Percentiles rank a stretch among this genome's conserved stretches.
phyloP scores from a whole-genome alignment of 2,113 vertebrate genomes.

The Dendrocopos noguchii region DNA sequence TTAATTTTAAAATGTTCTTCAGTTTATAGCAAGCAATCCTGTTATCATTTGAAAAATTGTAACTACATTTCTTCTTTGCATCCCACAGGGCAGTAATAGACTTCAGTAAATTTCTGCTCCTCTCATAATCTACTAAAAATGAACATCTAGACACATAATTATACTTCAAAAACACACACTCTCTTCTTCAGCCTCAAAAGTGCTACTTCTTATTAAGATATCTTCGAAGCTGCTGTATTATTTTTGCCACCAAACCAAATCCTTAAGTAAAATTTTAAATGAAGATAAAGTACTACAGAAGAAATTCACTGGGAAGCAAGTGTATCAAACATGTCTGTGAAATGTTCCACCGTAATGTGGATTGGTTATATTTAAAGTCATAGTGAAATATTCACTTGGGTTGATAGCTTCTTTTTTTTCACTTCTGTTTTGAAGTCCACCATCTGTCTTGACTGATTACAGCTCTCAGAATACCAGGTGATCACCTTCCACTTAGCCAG shows the following conservation, averaged over 20 bases:
- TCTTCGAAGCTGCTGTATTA: conserved; percentile 30
- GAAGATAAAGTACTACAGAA: conserved; percentile 56
- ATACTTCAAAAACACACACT: conserved; percentile 26
- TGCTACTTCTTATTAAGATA: conserved; percentile 20
- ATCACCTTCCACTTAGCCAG: conserved; percentile 11
- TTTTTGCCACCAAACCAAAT: conserved; percentile 48
- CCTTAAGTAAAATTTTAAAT: conserved; percentile 61
- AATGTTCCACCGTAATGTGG: conserved; percentile 42
- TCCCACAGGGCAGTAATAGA: conserved; percentile 47
- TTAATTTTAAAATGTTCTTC: neutral
- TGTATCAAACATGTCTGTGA: conserved; percentile 29
- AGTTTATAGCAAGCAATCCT: conserved; percentile 12
- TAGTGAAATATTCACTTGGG: conserved; percentile 29
- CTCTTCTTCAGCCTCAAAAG: conserved; percentile 37
- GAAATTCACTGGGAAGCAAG: conserved; percentile 19
- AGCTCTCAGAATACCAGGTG: neutral
- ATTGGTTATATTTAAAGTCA: conserved; percentile 46
- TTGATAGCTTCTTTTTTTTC: conserved; percentile 35
- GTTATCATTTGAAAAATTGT: conserved; percentile 36
- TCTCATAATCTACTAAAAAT: conserved; percentile 44
- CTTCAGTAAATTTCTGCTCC: conserved; percentile 52
- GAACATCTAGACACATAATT: conserved; percentile 6
- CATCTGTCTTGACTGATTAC: conserved; percentile 54
- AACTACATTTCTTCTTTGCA: conserved; percentile 6
- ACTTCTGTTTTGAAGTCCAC: conserved; percentile 54